Base-by-base conservation (phyloP, 1,140 invertebrate genomes). In the Xylocopa sonorina region DNA sequence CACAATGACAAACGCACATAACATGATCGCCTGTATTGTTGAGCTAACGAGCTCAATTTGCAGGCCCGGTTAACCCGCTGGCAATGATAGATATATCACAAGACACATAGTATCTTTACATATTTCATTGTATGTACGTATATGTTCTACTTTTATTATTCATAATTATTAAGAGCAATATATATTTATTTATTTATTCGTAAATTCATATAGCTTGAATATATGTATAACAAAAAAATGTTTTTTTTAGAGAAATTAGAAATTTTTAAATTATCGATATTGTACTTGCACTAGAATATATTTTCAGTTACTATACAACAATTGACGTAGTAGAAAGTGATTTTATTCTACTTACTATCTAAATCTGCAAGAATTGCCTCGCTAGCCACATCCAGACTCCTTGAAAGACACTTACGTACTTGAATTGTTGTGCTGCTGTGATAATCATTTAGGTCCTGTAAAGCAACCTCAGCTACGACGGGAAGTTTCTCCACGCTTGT, bases 401-500 rank as follows among this genome's bases (percentile, higher is more conserved):
- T 93, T 80, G 95, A 94, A 24, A 95, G 89, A 60, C 94, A 93
- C 83, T 94, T 94, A 80, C 94, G 92, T 68, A 95, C 92, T 90
- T 95, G 94, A 79, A 93, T 88, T 75, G 94, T 93, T 27, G 94
- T 93, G 81, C 94, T 94, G 48, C 92, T 90, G 46, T 95, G 89
- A 83, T 95, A 95, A 64, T 94, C 93, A 81, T 93, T 91, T 32
- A 95, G 87, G 88, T 95, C 95, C 76, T 94, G 92, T 34, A 95
- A 89, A 27, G 94, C 94, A 10, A 94, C 92, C 82, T 94, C 92
- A 53, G 94, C 88, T 51, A 93, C 92, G 24, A 93, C 84, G 50
- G 94, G 93, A 55, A 94, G 91, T 86, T 93, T 93, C 55, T 93
- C 90, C 29, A 95, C 92, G 27, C 94, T 94, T 3, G 87, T 80